Conservation (phyloP, 2,888 invertebrate genomes). For the Drosophila putrida region DNA sequence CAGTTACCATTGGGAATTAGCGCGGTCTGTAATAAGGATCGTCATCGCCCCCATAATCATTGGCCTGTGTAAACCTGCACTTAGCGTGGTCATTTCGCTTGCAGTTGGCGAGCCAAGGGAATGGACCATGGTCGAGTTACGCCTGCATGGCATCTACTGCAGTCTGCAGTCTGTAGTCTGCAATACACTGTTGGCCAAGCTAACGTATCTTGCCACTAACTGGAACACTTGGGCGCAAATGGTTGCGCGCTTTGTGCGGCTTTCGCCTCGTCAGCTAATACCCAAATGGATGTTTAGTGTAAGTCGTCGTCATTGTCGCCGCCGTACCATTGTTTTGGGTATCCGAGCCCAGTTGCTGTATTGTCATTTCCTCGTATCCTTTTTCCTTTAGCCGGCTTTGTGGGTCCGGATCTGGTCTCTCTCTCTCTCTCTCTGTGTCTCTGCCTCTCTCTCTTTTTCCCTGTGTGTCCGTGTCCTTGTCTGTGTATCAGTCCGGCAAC, state of each 20-base stretch:
- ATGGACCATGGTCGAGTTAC: conserved; percentile 23
- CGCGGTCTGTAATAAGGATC: conserved; percentile 80
- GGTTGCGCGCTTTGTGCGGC: conserved; percentile 76
- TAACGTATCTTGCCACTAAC: conserved; percentile 40
- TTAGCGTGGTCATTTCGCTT: conserved; percentile 81
- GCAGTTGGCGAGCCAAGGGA: conserved; percentile 29
- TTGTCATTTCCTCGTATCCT: conserved; percentile 54
- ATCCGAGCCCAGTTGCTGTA: conserved; percentile 30
- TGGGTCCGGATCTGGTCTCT: conserved; percentile 31
- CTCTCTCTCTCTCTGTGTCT: conserved; percentile 21
- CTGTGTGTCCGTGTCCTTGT: neutral
- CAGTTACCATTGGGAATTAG: conserved; percentile 80
- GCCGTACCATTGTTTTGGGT: conserved; percentile 33
- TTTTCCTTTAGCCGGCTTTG: conserved; percentile 60
- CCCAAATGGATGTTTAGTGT: conserved; percentile 82
- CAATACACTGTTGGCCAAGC: conserved; percentile 14
- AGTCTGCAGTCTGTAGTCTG: conserved; percentile 13
- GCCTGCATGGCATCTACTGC: conserved; percentile 28
- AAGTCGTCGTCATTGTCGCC: conserved; percentile 58
- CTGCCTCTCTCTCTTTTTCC: no score
- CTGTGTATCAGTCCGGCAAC: conserved; percentile 34
- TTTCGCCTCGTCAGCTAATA: conserved; percentile 76
- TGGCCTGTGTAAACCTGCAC: conserved; percentile 83
- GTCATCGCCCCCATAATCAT: conserved; percentile 76
- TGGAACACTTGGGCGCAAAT: conserved; percentile 73